These are phyloP conservation scores for Myotis myotis DNA, from an alignment of 2,797 vertebrate genomes.

Conservation along the genomic window DNA sequence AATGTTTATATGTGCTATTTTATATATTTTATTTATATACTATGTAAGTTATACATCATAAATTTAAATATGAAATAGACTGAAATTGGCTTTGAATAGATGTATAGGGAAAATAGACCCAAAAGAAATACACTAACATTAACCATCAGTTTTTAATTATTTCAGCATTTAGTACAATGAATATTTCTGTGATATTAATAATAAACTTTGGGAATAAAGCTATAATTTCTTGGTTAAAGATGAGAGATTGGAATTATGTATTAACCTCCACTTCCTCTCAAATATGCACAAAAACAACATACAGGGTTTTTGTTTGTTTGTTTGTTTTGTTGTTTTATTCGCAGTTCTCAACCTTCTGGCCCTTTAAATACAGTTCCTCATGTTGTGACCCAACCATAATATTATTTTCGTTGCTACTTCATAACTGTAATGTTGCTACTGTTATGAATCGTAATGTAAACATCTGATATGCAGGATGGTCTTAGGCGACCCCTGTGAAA, in stretches of 20 bases:
- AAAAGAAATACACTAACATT: background rate
- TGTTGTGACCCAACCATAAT: too few species aligned
- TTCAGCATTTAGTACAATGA: background rate
- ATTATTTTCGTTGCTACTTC: too few species aligned
- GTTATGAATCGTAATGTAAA: too few species aligned
- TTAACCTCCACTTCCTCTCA: background rate
- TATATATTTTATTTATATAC: background rate
- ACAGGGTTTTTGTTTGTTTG: background rate
- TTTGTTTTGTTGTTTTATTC: background rate
- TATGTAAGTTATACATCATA: background rate
- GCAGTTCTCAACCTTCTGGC: too few species aligned
- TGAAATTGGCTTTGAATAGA: background rate
- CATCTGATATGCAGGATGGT: too few species aligned
- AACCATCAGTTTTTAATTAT: background rate
- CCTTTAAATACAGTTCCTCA: too few species aligned
- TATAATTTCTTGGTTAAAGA: constrained; percentile 4
- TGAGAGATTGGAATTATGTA: background rate
- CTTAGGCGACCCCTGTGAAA: too few species aligned
- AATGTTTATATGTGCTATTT: background rate
- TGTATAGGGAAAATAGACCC: background rate
- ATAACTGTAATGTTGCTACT: too few species aligned
- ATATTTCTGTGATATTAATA: background rate
- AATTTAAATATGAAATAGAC: constrained; percentile 8
- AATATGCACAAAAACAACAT: background rate
- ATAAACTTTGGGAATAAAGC: background rate